These are phyloP conservation scores for Amazonetta brasiliensis DNA, from an alignment of 2,797 vertebrate genomes.

Conservation along the genomic window DNA sequence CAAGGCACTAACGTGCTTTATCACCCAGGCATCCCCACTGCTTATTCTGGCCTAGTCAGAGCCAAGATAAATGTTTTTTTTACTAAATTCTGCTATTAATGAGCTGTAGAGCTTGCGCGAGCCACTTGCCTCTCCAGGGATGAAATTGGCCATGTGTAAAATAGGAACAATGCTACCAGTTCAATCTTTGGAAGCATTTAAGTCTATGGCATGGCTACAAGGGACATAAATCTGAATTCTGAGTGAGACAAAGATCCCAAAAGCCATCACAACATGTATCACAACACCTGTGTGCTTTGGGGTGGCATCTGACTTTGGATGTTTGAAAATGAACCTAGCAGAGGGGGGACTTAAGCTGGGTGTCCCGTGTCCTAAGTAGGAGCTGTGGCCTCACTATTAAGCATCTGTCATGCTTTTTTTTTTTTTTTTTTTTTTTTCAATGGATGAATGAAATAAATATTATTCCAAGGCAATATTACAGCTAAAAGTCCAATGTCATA, in stretches of 20 bases:
- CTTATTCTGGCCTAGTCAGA: not conserved
- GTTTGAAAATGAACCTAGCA: not conserved
- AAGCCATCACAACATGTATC: not conserved
- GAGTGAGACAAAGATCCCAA: not conserved
- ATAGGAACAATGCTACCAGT: not conserved
- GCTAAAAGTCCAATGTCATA: not conserved
- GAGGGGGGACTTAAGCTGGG: not conserved
- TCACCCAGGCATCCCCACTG: not conserved
- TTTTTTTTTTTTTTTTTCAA: not conserved
- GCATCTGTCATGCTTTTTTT: not conserved
- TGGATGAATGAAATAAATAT: not conserved
- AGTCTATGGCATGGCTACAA: not conserved
- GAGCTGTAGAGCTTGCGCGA: not conserved
- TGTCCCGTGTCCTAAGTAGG: fast-evolving
- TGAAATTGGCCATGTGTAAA: not conserved
- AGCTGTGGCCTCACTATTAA: not conserved
- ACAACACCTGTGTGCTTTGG: not conserved
- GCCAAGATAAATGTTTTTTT: not conserved
- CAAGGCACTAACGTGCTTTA: not conserved
- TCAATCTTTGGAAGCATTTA: not conserved
- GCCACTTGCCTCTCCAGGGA: not conserved
- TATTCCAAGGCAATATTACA: not conserved
- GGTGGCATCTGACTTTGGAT: not conserved
- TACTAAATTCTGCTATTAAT: not conserved
- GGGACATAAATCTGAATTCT: not conserved